A percentile compares a stretch with the other conserved stretches of the same genome.
phyloP scores from a whole-genome alignment of 2,888 invertebrate genomes.

The Lingula anatina region DNA sequence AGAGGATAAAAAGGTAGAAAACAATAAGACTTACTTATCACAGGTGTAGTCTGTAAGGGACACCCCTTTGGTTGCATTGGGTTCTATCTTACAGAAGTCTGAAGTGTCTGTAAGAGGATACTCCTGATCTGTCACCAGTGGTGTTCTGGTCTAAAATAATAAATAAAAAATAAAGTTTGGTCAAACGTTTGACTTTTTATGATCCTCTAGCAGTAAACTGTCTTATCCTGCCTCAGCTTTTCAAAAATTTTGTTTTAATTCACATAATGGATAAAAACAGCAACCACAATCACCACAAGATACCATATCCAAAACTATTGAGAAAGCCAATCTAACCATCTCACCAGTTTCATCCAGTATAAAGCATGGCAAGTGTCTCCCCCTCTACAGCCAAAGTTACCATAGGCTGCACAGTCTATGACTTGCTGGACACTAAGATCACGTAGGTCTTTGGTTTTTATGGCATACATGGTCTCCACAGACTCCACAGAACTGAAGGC shows the following conservation, averaged over 20 bases:
- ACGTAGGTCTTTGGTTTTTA: slow-evolving; percentile 59
- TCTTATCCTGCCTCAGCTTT: too few relatives aligned
- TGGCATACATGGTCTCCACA: slow-evolving; percentile 72
- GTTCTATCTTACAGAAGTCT: slow-evolving; percentile 35
- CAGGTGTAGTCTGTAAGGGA: slow-evolving; percentile 62
- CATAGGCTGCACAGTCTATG: slow-evolving; percentile 73
- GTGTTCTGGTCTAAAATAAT: slow-evolving; percentile 53
- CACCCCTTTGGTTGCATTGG: too few relatives aligned
- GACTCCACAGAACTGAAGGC: slow-evolving; percentile 74
- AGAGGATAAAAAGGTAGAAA: too few relatives aligned
- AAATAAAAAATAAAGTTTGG: background rate
- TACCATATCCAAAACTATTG: too few relatives aligned
- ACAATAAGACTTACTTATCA: slow-evolving; percentile 63
- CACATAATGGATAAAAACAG: too few relatives aligned
- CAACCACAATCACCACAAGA: too few relatives aligned
- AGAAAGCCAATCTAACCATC: too few relatives aligned
- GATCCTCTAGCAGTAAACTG: too few relatives aligned
- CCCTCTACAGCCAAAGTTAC: slow-evolving; percentile 71
- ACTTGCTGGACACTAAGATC: slow-evolving; percentile 72
- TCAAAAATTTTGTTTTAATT: too few relatives aligned
- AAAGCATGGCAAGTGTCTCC: slow-evolving; percentile 76
- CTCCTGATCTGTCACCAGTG: slow-evolving; percentile 58
- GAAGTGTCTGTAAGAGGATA: slow-evolving; percentile 60
- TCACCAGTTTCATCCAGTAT: slow-evolving; percentile 61
- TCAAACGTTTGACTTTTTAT: too few relatives aligned